phyloP scores from a whole-genome alignment of 2,113 vertebrate genomes.

The Patagioenas fasciata region DNA sequence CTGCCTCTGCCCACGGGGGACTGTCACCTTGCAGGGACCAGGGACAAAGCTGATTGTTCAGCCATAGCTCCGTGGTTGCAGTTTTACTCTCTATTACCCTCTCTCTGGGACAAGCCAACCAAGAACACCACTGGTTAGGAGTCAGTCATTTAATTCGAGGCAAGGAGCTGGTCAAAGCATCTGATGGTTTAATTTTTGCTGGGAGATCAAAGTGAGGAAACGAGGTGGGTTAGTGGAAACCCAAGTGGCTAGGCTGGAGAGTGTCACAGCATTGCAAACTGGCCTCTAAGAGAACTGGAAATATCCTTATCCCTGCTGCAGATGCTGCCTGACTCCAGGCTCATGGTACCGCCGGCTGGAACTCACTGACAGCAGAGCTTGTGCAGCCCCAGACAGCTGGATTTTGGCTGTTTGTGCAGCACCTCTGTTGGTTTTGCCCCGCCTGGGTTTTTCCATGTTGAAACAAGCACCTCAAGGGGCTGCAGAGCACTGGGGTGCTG shows the following conservation, averaged over 20 bases:
- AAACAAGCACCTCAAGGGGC: not conserved
- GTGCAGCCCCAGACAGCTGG: not conserved
- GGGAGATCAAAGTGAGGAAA: conserved; percentile 20
- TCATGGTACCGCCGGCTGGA: not conserved
- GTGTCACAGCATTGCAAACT: not conserved
- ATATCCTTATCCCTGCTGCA: not conserved
- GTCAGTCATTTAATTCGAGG: not conserved
- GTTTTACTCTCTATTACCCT: not conserved
- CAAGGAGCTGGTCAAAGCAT: conserved; percentile 9
- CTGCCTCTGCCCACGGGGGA: not conserved
- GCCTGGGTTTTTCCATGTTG: not conserved
- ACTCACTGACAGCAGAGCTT: not conserved
- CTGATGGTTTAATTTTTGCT: not conserved
- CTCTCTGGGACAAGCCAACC: not conserved
- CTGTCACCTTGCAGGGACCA: fast-evolving
- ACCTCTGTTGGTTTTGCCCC: not conserved
- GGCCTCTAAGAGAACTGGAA: not conserved
- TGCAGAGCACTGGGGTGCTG: not conserved
- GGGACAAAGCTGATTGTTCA: not conserved
- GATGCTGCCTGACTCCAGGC: not conserved
- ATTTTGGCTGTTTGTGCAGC: not conserved
- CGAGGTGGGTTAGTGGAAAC: not conserved
- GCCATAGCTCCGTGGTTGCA: not conserved
- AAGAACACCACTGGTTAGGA: not conserved
- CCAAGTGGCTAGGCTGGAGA: conserved; percentile 15